Evolutionary conservation across 2,888 invertebrate species (phyloP), one percentile per base, ranked within the genome.

Genomic region (Helobdella robusta): DNA sequence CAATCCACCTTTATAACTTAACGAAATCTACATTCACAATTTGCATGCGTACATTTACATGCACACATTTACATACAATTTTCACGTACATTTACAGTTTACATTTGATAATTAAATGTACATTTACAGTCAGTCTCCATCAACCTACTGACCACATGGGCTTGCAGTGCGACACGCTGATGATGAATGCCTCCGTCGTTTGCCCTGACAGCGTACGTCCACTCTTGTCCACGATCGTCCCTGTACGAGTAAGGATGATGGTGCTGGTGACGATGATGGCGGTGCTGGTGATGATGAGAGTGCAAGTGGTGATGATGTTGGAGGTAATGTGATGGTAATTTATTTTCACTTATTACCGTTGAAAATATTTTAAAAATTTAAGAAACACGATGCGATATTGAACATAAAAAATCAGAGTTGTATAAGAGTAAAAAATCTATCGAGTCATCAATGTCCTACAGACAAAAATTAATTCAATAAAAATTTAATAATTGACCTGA

Each of bases 191-290:
- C 71, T 84, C 84, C 11, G 80, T 79, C 2, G 83, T 84, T 74
- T 84, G 84, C 20, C 84, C 84, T n/a, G 83, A 84, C 59, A 84
- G 74, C 3, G 84, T 84, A 54, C 84, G 73, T 8, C 84, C 84
- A 76, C 83, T 83, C 74, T 83, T 81, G 74, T 84, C 84, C 28
- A 84, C 84, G 70, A 84, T 84, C 0, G 84, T 84, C 28, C 83
- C 84, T 54, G 54, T 30, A 5, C 28, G 30, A 15, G 32, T 54
- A 28, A 15, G 11, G 30, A n/a, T 6, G 23, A 4, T 3, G 30
- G 3, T 3, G 54, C 11, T 8, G 5, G 50, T 8, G n/a, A n/a
- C n/a, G n/a, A n/a, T n/a, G n/a, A n/a, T n/a, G n/a, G n/a, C n/a
- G n/a, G n/a, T n/a, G n/a, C n/a, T n/a, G n/a, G n/a, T n/a, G n/a